Conservation (phyloP, 2,888 invertebrate genomes). For the Tenthredo livida region DNA sequence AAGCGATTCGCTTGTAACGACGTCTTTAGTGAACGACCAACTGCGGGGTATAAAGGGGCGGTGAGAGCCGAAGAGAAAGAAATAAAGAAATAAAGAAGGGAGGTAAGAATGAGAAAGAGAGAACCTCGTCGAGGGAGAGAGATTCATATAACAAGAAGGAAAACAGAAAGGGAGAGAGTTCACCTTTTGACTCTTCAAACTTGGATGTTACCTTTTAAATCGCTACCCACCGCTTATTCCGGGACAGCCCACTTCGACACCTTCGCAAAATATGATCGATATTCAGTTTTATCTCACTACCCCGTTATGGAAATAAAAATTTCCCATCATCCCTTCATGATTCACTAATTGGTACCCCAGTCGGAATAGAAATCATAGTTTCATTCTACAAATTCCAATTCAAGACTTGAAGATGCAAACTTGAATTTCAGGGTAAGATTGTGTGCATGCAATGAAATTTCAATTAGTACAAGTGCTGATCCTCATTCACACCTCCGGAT, state of each 20-base stretch:
- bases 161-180: conserved; percentile 54
- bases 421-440: too few relatives aligned
- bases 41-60: not conserved
- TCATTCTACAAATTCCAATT: too few relatives aligned
- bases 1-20: conserved; percentile 49
- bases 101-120: not conserved
- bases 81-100: not conserved
- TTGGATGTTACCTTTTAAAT: conserved; percentile 29
- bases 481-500: too few relatives aligned
- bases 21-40: conserved; percentile 47
- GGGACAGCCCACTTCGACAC: conserved; percentile 13
- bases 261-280: not conserved
- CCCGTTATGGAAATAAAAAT: not conserved
- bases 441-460: too few relatives aligned
- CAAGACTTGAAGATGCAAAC: too few relatives aligned
- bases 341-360: too few relatives aligned
- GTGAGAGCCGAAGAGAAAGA: not conserved
- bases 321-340: not conserved
- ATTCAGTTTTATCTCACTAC: not conserved
- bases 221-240: conserved; percentile 2
- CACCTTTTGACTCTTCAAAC: conserved; percentile 30
- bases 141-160: conserved; percentile 60
- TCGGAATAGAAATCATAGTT: too few relatives aligned
- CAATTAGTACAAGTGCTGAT: too few relatives aligned
- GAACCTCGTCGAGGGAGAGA: conserved; percentile 59